Evolutionary conservation across 2,888 invertebrate genomes (phyloP), one percentile per base, ranked within the genome.

Genomic region (Halictus ligatus): DNA sequence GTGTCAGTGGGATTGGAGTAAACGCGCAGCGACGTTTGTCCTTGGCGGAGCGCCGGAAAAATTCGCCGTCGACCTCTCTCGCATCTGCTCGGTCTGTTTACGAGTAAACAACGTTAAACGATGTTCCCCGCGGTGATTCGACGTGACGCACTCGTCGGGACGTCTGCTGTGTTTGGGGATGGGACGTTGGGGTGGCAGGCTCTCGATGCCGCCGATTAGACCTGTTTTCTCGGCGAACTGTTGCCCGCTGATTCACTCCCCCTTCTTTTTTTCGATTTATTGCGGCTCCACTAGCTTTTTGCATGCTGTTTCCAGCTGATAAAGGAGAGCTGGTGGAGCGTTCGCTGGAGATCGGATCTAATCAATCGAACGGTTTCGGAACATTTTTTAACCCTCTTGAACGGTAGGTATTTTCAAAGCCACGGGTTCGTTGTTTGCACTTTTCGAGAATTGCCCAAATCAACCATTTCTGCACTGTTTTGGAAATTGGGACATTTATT

Each of bases 71-170:
- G 50, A 15, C 15, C 40, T 67, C 40, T 67, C 18, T 18, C 73
- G 46, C 75, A 78, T 84, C 84, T 83, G 84, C 75, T 71, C 48
- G 58, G 29, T 50, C 15, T 78, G 75, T 84, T 84, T 83, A 83
- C 72, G 40, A 40, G 84, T 83, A 84, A 83, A 84, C 78, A 84
- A 43, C 60, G 83, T 74, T 83, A 72, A 76, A 77, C 83, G 83
- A 84, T 58, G 83, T 83, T 83, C 84, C 78, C 84, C 72, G 72
- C 25, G 54, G 84, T 78, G 83, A 83, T 75, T 84, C 78, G 35
- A 64, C 73, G 78, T 73, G 82, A 82, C 75, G 46, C 54, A 76
- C 64, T 35, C 82, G 67, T 80, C 35, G 74, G 74, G 21, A 82
- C 75, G 75, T 76, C 73, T 84, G 54, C 29, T 74, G 60, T 35